These are phyloP conservation scores for Zalophus californianus DNA, from an alignment of 2,797 vertebrate genomes.

Conservation along the genomic window DNA sequence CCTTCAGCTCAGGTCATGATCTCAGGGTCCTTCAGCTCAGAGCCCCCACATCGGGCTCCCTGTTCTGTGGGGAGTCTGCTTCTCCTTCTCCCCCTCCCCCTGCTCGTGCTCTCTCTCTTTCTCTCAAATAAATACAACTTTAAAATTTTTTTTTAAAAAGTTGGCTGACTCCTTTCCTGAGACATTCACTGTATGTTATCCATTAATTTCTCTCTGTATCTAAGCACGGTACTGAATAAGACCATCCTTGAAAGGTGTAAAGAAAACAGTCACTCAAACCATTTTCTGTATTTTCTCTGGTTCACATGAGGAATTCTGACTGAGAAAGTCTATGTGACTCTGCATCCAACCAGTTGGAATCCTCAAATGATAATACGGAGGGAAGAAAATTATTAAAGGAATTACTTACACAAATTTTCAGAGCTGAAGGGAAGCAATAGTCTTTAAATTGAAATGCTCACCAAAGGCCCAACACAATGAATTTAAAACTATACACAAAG, in stretches of 20 bases:
- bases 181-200: neutral
- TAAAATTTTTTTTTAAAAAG: neutral
- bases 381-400: neutral
- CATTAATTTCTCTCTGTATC: neutral
- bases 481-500: neutral
- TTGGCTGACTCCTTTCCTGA: neutral
- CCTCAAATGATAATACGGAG: neutral
- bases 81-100: neutral
- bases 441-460: slow-evolving; percentile 6
- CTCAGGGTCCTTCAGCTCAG: too few relatives aligned
- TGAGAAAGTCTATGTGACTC: neutral
- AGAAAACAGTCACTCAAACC: neutral
- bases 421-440: neutral
- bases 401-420: slow-evolving; percentile 7
- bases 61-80: neutral
- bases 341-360: neutral
- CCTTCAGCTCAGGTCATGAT: too few relatives aligned
- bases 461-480: neutral
- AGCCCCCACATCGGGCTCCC: too few relatives aligned
- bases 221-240: neutral
- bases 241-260: neutral
- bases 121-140: too few relatives aligned
- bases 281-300: neutral
- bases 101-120: neutral
- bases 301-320: neutral